Conservation (phyloP, 2,797 vertebrate species). For the Mormyrus proboscirostris region DNA sequence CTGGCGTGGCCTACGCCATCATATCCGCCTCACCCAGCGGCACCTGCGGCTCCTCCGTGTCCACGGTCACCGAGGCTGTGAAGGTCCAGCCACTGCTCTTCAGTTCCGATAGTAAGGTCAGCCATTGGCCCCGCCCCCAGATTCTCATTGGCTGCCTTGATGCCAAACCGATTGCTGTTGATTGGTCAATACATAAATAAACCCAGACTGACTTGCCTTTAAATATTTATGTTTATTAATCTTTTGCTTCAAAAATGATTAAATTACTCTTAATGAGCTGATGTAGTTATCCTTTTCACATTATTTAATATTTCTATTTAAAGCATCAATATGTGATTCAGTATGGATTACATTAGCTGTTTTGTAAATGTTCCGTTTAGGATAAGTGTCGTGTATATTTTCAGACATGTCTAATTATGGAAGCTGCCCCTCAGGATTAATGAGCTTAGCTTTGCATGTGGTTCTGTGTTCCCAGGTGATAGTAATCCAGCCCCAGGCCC, state of each 20-base stretch:
- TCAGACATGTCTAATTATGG: neutral
- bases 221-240: neutral
- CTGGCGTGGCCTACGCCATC: slow-evolving; percentile 89
- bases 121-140: neutral
- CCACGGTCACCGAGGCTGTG: slow-evolving; percentile 73
- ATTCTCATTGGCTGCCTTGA: neutral
- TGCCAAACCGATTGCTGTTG: neutral
- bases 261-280: neutral
- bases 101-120: slow-evolving; percentile 76
- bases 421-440: neutral
- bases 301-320: neutral
- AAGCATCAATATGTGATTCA: neutral
- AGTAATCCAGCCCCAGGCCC: slow-evolving; percentile 87
- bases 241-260: neutral
- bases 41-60: slow-evolving; percentile 51
- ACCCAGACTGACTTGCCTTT: neutral
- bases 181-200: neutral
- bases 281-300: neutral
- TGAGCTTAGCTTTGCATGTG: neutral
- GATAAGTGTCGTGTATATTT: neutral
- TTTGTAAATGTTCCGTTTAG: neutral
- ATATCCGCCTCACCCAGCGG: slow-evolving; percentile 69
- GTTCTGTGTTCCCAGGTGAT: slow-evolving; percentile 69
- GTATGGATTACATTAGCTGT: neutral
- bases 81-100: slow-evolving; percentile 79